Percentiles rank a stretch among this genome's conserved stretches.
These are phyloP conservation scores for Drosophila tsacasi DNA, from an alignment of 1,140 invertebrate species.

Conservation along the genomic window DNA sequence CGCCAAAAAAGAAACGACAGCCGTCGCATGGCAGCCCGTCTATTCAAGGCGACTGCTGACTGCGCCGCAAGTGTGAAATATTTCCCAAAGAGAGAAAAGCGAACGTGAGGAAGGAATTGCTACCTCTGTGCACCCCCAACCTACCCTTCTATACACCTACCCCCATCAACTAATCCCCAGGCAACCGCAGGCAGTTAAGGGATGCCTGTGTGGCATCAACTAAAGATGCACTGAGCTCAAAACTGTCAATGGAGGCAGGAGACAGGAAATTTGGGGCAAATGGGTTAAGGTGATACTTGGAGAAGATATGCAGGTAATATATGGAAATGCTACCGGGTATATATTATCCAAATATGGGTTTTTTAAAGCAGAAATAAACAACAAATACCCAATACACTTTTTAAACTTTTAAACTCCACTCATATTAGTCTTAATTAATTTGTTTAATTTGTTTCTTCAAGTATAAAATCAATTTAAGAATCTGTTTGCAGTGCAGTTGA, in stretches of 20 bases:
- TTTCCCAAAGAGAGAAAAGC: slow-evolving; percentile 36
- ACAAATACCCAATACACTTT: neutral
- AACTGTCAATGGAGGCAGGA: neutral
- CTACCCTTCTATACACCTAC: too few relatives aligned
- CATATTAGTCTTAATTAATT: neutral
- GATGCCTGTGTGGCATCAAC: slow-evolving; percentile 4
- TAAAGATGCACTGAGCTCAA: slow-evolving; percentile 23
- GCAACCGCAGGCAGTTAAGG: slow-evolving; percentile 32
- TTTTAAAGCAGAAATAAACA: neutral
- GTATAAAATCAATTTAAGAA: neutral
- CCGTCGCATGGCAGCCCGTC: slow-evolving; percentile 35
- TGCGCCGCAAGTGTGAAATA: slow-evolving; percentile 62
- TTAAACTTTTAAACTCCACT: neutral
- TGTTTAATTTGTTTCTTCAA: too few relatives aligned
- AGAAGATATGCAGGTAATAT: neutral
- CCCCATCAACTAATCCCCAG: slow-evolving; percentile 26
- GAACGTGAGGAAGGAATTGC: slow-evolving; percentile 40
- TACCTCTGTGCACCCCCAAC: neutral
- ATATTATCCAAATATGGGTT: neutral
- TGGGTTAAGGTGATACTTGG: neutral
- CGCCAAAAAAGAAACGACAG: slow-evolving; percentile 50
- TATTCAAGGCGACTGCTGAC: slow-evolving; percentile 61
- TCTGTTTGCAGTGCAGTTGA: slow-evolving; percentile 4
- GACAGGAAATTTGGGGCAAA: neutral
- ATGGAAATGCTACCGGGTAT: neutral